Conservation (phyloP, 35 echinoderm and acorn worm species). For the Apostichopus californicus region DNA sequence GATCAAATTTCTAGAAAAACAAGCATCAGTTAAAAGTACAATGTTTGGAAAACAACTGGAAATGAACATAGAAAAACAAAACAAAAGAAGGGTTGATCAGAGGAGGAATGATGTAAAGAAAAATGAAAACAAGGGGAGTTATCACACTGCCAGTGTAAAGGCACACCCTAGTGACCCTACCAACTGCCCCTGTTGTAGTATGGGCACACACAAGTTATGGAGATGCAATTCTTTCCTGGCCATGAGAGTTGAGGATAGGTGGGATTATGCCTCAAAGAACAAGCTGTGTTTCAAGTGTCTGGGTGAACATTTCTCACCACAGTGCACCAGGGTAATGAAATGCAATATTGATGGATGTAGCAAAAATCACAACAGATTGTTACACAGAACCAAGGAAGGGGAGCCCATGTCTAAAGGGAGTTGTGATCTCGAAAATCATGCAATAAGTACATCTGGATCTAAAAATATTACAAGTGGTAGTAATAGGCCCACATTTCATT, state of each 20-base stretch:
- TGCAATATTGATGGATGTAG: conserved; percentile 36
- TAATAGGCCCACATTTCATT: not conserved
- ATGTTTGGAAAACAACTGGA: conserved; percentile 43
- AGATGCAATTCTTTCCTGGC: conserved; percentile 21
- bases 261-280: conserved; percentile 32
- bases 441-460: not conserved
- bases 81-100: not conserved
- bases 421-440: not conserved
- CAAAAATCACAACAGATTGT: conserved; percentile 47
- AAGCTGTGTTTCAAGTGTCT: conserved; percentile 37
- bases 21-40: conserved; percentile 23
- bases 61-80: conserved; percentile 24
- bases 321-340: not conserved
- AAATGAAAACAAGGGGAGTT: conserved; percentile 14
- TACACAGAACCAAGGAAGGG: conserved; percentile 46
- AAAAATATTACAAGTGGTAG: not conserved
- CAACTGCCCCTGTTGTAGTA: conserved; percentile 25
- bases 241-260: conserved; percentile 39
- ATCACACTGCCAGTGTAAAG: not conserved
- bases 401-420: not conserved
- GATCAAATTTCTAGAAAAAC: conserved; percentile 18
- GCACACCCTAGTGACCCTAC: not conserved
- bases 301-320: not conserved
- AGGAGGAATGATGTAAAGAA: not conserved
- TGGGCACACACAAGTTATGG: conserved; percentile 31